These are phyloP conservation scores for Kradibia gibbosae DNA, from an alignment of 1,140 invertebrate species.

Conservation along the genomic window DNA sequence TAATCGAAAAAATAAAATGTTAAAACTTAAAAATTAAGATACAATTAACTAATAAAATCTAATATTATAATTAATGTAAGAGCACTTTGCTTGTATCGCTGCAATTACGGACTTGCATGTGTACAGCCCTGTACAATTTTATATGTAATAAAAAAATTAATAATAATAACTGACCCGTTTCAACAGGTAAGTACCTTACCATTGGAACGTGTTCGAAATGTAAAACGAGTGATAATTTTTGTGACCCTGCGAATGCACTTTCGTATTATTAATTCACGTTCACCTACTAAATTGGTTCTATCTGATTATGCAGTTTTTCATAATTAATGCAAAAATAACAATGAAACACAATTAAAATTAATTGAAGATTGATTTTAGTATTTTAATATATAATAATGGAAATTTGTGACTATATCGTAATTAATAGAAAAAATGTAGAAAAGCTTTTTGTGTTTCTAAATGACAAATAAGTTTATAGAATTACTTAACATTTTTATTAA, in stretches of 20 bases:
- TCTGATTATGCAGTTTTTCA: too few relatives aligned
- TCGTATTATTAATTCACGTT: background rate
- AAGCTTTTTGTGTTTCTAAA: too few relatives aligned
- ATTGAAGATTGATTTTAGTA: too few relatives aligned
- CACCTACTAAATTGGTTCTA: too few relatives aligned
- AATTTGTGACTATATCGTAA: too few relatives aligned
- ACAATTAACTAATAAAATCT: conserved; percentile 62
- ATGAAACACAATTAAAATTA: background rate
- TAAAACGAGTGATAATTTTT: conserved; percentile 27
- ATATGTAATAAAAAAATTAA: conserved; percentile 63
- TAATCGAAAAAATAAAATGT: conserved; percentile 57
- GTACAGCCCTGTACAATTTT: conserved; percentile 68
- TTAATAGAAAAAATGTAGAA: too few relatives aligned
- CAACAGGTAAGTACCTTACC: background rate
- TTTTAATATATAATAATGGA: too few relatives aligned
- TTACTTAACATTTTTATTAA: too few relatives aligned
- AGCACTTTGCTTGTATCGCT: conserved; percentile 67
- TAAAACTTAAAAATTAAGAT: conserved; percentile 56
- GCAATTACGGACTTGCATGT: conserved; percentile 66
- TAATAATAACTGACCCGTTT: conserved; percentile 46
- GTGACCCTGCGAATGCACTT: background rate
- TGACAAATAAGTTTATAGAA: too few relatives aligned
- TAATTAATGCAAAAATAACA: background rate
- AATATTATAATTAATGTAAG: conserved; percentile 63
- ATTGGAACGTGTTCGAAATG: conserved; percentile 26